A percentile compares a stretch with the other conserved stretches of the same genome.
These are phyloP conservation scores for Argopecten irradians DNA, from an alignment of 1,140 invertebrate species.

Conservation along the genomic window DNA sequence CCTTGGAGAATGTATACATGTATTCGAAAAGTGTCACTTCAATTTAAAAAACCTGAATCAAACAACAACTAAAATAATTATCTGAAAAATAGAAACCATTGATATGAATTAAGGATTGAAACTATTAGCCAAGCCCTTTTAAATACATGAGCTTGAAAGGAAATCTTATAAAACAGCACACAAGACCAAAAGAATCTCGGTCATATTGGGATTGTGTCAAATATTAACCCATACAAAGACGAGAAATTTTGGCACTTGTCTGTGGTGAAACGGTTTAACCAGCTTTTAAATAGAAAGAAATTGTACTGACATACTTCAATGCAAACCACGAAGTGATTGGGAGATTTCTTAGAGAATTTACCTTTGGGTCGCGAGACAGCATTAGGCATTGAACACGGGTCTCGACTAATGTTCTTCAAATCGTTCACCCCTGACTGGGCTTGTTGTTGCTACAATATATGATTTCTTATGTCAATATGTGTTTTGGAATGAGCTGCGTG, in stretches of 20 bases:
- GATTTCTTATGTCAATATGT: slow-evolving; percentile 23
- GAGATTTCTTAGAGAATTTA: neutral
- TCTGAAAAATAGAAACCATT: neutral
- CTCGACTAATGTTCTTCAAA: slow-evolving; percentile 21
- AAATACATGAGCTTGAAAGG: neutral
- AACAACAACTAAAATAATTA: neutral
- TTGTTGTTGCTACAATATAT: slow-evolving; percentile 11
- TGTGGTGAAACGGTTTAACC: slow-evolving; percentile 16
- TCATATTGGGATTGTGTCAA: slow-evolving; percentile 2
- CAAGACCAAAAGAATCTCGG: neutral
- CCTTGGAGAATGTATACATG: neutral
- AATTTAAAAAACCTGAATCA: neutral
- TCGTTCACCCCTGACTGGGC: slow-evolving; percentile 5
- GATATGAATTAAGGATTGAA: neutral
- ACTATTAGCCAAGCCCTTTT: slow-evolving; percentile 9
- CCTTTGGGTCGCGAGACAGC: neutral
- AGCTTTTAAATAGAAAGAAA: neutral
- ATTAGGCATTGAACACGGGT: neutral
- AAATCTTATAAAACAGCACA: neutral
- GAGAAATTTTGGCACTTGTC: slow-evolving; percentile 13
- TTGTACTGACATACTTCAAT: neutral
- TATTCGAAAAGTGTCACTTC: neutral
- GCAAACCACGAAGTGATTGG: neutral
- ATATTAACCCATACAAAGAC: neutral
- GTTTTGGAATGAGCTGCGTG: neutral